Conservation (phyloP, 2,113 vertebrate species). For the Promerops cafer region DNA sequence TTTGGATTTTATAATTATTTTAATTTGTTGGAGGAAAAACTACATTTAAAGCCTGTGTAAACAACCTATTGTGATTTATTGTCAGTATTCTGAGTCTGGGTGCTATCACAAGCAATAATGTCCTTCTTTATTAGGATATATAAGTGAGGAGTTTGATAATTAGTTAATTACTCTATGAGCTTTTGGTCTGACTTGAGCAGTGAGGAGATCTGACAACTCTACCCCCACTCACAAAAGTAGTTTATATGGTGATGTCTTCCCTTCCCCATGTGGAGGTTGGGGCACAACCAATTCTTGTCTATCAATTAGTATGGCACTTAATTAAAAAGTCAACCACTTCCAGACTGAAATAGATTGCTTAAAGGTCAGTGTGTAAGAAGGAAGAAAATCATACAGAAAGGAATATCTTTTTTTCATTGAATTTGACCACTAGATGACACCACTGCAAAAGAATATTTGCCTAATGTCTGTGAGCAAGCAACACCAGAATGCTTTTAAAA, state of each 20-base stretch:
- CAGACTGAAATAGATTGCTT: neutral
- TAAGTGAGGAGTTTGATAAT: neutral
- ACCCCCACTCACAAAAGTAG: neutral
- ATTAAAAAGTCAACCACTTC: neutral
- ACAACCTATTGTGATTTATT: neutral
- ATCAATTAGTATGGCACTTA: neutral
- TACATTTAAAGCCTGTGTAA: neutral
- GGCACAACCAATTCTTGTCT: neutral
- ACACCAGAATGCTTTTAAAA: neutral
- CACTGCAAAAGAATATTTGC: neutral
- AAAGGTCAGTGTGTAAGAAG: neutral
- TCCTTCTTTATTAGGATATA: neutral
- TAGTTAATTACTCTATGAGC: neutral
- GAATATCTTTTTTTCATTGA: neutral
- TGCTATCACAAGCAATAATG: neutral
- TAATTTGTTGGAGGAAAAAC: neutral
- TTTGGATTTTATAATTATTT: neutral
- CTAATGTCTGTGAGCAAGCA: neutral
- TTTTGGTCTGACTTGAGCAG: neutral
- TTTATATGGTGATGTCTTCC: neutral
- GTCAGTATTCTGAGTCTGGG: neutral
- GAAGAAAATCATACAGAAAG: neutral
- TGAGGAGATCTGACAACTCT: neutral
- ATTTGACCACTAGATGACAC: slow-evolving; percentile 57
- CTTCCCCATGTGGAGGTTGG: neutral